Evolutionary conservation across 2,797 vertebrate species (phyloP), one percentile per base, ranked within the genome.

Genomic region (Chanos chanos): DNA sequence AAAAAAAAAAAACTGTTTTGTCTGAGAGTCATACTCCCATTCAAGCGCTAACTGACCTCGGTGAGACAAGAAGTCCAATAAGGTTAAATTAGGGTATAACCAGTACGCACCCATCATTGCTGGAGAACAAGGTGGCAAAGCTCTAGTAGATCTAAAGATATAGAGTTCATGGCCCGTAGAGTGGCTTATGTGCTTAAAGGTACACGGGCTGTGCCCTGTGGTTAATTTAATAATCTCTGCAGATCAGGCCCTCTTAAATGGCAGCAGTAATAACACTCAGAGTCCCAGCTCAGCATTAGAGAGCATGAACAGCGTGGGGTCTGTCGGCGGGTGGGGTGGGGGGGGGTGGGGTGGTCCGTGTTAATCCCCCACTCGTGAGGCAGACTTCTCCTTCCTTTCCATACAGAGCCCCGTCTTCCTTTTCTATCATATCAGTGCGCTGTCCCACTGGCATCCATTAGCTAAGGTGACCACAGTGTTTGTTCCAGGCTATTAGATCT

Each of bases 181-280:
- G 76, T 81, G 81, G 82, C 83, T 85, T 81, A 82, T 81, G 80
- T 83, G 68, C 81, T 79, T 74, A 61, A 74, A 82, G 85, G 83
- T 76, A 86, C 78, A 86, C 79, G 81, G 81, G 70, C 82, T 83
- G 78, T 85, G 86, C 81, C 88, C 87, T 86, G 87, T 72, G 81
- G 86, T 86, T 89, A 86, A 89, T 87, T 85, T 86, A 89, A 87
- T 89, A 82, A 90, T 88, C 85, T 86, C 78, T 81, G 73, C 25
- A 72, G 78, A 84, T 80, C 81, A 86, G 85, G 75, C 74, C 77
- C 71, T 74, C 78, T 74, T 82, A 76, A 84, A 87, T 86, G 82
- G 82, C 86, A 81, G 81, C 69, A 66, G 77, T 84, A 86, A 88
- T 86, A 86, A 78, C 83, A 87, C 84, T 87, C 80, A 71, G 85